phyloP scores from a whole-genome alignment of 53 echinoderm and acorn worm species.

The Zoroaster sp. region DNA sequence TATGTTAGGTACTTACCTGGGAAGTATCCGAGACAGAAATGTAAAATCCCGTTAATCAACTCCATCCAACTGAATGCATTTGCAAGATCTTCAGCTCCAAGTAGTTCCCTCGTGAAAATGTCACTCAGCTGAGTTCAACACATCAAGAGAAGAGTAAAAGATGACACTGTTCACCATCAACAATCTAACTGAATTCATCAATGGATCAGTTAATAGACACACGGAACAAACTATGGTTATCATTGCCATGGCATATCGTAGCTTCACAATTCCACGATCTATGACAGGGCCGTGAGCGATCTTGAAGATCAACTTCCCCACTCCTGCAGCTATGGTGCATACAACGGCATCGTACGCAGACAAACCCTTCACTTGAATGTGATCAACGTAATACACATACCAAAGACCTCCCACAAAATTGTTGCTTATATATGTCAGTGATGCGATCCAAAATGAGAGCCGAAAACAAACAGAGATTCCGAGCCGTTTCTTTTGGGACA shows the following conservation, averaged over 20 bases:
- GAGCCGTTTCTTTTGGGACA: neutral
- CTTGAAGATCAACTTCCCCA: neutral
- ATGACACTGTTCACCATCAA: neutral
- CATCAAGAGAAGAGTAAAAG: neutral
- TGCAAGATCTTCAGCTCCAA: neutral
- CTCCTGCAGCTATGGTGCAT: neutral
- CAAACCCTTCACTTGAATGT: neutral
- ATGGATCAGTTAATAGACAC: neutral
- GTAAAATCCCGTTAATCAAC: neutral
- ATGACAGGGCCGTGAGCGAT: neutral
- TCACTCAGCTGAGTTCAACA: neutral
- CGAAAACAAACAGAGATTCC: neutral
- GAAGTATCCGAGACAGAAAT: neutral
- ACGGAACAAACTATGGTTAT: neutral
- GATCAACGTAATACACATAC: neutral
- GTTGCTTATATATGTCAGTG: neutral
- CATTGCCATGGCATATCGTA: neutral
- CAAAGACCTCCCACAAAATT: neutral
- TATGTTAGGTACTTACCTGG: slow-evolving; percentile 19
- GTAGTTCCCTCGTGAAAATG: neutral
- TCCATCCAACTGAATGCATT: slow-evolving; percentile 15
- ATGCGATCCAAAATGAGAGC: neutral
- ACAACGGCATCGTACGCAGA: neutral
- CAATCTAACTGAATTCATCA: neutral
- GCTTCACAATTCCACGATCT: neutral